Base-by-base conservation (phyloP, 2,113 vertebrate genomes). In the Cyprinodon brontotheroides region DNA sequence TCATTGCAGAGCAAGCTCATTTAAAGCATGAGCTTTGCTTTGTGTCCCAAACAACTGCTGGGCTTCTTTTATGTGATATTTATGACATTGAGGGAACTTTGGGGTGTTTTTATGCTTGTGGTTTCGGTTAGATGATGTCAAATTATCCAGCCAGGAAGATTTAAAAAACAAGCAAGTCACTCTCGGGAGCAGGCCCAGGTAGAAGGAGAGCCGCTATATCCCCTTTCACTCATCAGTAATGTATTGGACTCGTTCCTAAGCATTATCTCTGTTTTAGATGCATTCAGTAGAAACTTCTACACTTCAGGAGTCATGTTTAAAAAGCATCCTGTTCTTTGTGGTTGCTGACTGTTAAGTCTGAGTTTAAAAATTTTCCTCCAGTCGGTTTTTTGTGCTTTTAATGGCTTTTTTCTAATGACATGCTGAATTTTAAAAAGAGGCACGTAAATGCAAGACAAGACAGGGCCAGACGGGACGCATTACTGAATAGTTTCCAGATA, bases 391-490 rank as follows among this genome's bases (percentile, higher is more conserved):
- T 65, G 5, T 2, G 47, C 45, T n/a, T 87, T 89, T 92, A 77
- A 83, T 74, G 70, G 59, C 41, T n/a, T 80, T 77, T 70, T 61
- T 53, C 66, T 90, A 87, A 92, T 88, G 80, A 91, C 84, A 83
- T 77, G 72, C 48, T 82, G 66, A 11, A 7, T 69, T 75, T 87
- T 86, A 75, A 65, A 81, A 61, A 71, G 80, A n/a, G 63, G 75
- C 62, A 59, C 63, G 72, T 17, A 65, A 81, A 83, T 70, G 39
- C 65, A 75, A 74, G 73, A 77, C 29, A 15, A 1, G 1, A n/a
- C 83, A 88, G n/a, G 50, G 77, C 78, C 63, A 47, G n/a, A n/a
- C n/a, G n/a, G 74, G 29, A 50, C 48, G 61, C 41, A 74, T 75
- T 71, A 48, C 66, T 65, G 59, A 74, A 78, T 85, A 72, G 78